These are phyloP conservation scores for Tor tambroides DNA, from an alignment of 2,113 vertebrate species.

Conservation along the genomic window DNA sequence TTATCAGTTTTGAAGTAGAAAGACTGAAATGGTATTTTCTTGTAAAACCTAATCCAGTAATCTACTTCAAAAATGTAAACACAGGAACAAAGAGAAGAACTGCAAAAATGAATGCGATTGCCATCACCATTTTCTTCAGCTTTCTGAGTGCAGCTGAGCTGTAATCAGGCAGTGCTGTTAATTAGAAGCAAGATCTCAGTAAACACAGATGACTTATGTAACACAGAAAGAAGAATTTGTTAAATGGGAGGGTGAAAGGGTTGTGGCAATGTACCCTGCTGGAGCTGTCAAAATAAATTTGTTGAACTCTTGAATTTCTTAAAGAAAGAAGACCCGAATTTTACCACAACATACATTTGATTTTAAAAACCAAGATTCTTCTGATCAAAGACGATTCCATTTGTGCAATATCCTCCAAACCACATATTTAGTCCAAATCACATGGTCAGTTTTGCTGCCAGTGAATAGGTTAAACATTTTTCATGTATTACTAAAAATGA, in stretches of 20 bases:
- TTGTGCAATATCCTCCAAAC: neutral
- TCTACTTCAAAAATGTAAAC: neutral
- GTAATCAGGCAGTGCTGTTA: slow-evolving; percentile 25
- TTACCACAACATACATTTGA: neutral
- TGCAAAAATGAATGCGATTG: neutral
- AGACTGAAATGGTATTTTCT: neutral
- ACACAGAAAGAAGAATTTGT: neutral
- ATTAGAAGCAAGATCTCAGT: slow-evolving; percentile 32
- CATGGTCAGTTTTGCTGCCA: neutral
- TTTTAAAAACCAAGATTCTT: neutral
- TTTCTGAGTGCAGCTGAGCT: slow-evolving; percentile 12
- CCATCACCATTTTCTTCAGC: neutral
- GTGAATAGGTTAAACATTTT: neutral
- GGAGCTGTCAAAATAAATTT: neutral
- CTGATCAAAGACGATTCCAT: neutral
- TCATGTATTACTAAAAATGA: too few relatives aligned
- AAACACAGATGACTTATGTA: slow-evolving; percentile 16
- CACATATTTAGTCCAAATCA: neutral
- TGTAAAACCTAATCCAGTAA: neutral
- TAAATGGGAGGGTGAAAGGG: neutral
- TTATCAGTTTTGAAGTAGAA: neutral
- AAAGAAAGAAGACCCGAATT: neutral
- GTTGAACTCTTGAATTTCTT: neutral
- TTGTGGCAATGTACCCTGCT: slow-evolving; percentile 30
- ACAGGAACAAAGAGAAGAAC: neutral